A percentile compares a stretch with the other conserved stretches of the same genome.
Conservation (phyloP, 2,113 vertebrate genomes). For the Oreochromis niloticus region DNA sequence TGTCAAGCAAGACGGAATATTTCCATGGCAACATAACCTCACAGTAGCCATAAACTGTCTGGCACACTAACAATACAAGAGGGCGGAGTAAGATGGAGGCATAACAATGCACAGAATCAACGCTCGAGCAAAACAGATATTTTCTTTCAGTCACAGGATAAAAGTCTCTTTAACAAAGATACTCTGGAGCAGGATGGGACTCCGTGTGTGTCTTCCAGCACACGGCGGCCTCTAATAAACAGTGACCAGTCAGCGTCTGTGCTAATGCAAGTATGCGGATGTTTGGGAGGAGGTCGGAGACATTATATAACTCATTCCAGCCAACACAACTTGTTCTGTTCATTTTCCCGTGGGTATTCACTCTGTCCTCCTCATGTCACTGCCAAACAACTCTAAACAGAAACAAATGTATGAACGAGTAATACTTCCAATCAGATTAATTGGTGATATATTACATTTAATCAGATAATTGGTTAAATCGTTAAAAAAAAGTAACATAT, state of each 20-base stretch:
- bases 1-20: constrained; percentile 36
- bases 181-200: background rate
- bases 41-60: constrained; percentile 36
- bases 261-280: background rate
- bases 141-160: background rate
- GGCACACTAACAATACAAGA: background rate
- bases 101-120: background rate
- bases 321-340: constrained; percentile 1
- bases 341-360: background rate
- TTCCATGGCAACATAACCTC: constrained; percentile 50
- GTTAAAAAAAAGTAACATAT: background rate
- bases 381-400: background rate
- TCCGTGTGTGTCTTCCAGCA: background rate
- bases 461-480: background rate
- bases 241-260: background rate
- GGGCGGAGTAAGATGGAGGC: background rate
- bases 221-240: constrained; percentile 1
- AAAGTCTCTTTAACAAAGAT: background rate
- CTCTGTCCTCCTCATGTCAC: background rate
- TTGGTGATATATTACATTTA: background rate
- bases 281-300: constrained; percentile 26
- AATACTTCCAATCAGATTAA: background rate
- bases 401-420: background rate
- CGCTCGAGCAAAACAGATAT: background rate
- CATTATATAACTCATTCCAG: constrained; percentile 16